These are phyloP conservation scores for Chloropsis hardwickii DNA, from an alignment of 2,113 vertebrate species.

Conservation along the genomic window DNA sequence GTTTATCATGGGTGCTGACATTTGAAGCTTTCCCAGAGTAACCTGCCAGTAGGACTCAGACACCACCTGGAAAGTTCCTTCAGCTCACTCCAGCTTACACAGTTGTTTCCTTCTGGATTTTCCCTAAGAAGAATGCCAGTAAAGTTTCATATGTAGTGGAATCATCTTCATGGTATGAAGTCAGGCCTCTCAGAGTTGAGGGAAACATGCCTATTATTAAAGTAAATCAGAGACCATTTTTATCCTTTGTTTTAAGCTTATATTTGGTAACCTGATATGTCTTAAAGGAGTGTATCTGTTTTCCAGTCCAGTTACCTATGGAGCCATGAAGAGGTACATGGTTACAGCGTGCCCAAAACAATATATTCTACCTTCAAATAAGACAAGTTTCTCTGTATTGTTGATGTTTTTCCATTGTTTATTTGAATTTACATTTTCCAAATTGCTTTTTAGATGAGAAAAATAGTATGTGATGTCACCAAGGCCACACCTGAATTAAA, in stretches of 20 bases:
- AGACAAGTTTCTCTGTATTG: background rate
- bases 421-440: background rate
- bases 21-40: slow-evolving; percentile 12
- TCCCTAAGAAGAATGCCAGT: background rate
- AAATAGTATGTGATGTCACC: background rate
- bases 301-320: background rate
- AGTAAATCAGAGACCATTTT: background rate
- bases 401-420: background rate
- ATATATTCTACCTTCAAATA: background rate
- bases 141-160: background rate
- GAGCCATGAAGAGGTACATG: background rate
- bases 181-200: background rate
- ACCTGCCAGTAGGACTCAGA: background rate
- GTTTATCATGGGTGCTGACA: background rate
- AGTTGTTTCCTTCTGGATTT: background rate
- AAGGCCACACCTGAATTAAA: background rate
- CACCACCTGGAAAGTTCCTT: background rate
- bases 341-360: background rate
- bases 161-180: background rate
- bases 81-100: background rate
- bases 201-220: background rate
- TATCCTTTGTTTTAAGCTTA: background rate
- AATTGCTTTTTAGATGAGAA: background rate
- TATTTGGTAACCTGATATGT: background rate
- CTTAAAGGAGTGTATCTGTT: background rate